Evolutionary conservation across 2,888 invertebrate genomes (phyloP), one percentile per base, ranked within the genome.

Genomic region (Orchesella flavescens): DNA sequence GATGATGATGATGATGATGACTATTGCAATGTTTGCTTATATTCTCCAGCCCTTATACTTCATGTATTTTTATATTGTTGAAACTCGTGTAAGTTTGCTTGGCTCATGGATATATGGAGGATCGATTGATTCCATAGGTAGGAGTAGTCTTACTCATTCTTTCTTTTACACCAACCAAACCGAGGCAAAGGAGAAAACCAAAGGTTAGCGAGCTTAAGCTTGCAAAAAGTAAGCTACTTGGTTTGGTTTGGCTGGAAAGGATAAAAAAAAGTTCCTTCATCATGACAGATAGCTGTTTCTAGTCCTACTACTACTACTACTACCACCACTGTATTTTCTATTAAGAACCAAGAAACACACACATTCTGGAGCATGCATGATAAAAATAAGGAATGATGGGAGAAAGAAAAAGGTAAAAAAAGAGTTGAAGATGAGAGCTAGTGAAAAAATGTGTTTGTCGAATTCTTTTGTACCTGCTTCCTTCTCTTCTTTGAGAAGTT

Each of bases 101-200:
- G 34, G 49, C 49, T 49, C 49, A 49, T 49, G 49, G 49, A 49
- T 49, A 10, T n/a, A 10, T 49, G 12, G 49, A 49, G 79, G 79
- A 79, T 79, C 79, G 79, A 79, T 79, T 79, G 79, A 79, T 79
- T 79, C 49, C 43, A 65, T 79, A 79, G 79, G 72, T 72, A 72
- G n/a, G 1, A 68, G 1, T 12, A 34, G 34, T 34, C 34, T 7
- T 34, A 34, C 3, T 34, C 34, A 49, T 49, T 49, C 12, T 10
- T 49, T 49, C 12, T 10, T 49, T 49, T 49, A n/a, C n/a, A 49
- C 49, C 49, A 15, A 49, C 12, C 49, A 49, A 34, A 34, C 34
- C 43, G 59, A n/a, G n/a, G n/a, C n/a, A n/a, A n/a, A n/a, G n/a
- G 63, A 63, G 13, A 63, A 63, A 63, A 74, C 63, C 74, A 74